Base-by-base conservation (phyloP, 2,888 invertebrate genomes). In the Horisme vitalbata region DNA sequence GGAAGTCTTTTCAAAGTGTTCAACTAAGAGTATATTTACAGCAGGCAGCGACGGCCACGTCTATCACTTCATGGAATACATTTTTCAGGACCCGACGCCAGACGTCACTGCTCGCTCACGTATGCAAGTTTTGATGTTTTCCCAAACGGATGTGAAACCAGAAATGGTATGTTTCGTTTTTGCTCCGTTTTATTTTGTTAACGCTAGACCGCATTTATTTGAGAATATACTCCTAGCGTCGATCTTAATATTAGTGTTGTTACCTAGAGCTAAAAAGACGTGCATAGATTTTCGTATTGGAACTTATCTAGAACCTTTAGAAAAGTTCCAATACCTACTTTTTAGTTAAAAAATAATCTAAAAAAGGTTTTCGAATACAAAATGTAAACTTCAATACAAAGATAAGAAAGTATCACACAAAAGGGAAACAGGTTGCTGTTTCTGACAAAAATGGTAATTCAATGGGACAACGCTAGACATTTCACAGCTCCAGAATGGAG, bases 81-180 rank as follows among this genome's bases (percentile, higher is more conserved):
- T 80, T 78, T 80, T 79, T 75, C 71, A 72, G n/a, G n/a, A n/a
- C n/a, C n/a, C 68, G 66, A 73, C 70, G 69, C 67, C 65, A 66
- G 68, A 68, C 68, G 63, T 71, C 71, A 69, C 64, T 67, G 66
- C 65, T 67, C 71, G 57, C 63, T 63, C 57, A 49, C 59, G 59
- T 59, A 57, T 61, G 59, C 61, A 59, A 58, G 62, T 68, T 70
- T 64, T 67, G 62, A 68, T 69, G 59, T 63, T 51, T 48, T 47
- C 41, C 44, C 55, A 48, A 58, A 51, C 55, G 55, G 58, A 64
- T 51, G 56, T 61, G 44, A 51, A 46, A 45, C 28, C 35, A 31
- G 45, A 34, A 50, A 52, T 58, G 52, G 39, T 44, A 50, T 45
- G 45, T 56, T 61, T 37, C 39, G 43, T 58, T 52, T 46, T 37